Percentiles rank a stretch among this genome's conserved stretches.
Conservation (phyloP, 2,888 invertebrate genomes). For the Eupithecia dodoneata region DNA sequence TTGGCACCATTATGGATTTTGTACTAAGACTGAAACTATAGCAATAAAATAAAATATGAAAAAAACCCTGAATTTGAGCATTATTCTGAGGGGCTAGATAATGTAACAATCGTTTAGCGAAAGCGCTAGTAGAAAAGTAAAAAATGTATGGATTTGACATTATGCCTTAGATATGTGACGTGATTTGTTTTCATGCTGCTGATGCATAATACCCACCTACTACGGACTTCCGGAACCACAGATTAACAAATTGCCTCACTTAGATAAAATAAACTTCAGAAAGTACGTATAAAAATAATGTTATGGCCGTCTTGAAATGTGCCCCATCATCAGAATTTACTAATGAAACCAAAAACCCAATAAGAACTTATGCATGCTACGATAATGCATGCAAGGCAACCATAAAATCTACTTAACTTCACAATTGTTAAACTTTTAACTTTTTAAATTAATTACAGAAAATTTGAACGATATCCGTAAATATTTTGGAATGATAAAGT, state of each 20-base stretch:
- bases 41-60: not conserved
- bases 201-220: too few species aligned
- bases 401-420: not conserved
- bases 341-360: not conserved
- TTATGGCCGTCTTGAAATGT: not conserved
- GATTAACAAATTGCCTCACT: not conserved
- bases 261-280: too few species aligned
- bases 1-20: not conserved
- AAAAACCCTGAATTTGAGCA: not conserved
- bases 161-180: too few species aligned
- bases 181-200: too few species aligned
- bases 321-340: not conserved
- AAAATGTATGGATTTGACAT: too few species aligned
- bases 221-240: not conserved
- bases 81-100: not conserved
- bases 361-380: not conserved
- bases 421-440: not conserved
- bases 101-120: too few species aligned
- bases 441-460: too few species aligned
- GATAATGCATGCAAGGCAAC: not conserved
- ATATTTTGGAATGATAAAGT: not conserved
- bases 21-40: not conserved
- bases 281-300: too few species aligned
- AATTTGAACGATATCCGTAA: not conserved
- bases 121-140: too few species aligned